Evolutionary conservation across 1,140 invertebrate species (phyloP).

Genomic region (Leptinotarsa lineolata): DNA sequence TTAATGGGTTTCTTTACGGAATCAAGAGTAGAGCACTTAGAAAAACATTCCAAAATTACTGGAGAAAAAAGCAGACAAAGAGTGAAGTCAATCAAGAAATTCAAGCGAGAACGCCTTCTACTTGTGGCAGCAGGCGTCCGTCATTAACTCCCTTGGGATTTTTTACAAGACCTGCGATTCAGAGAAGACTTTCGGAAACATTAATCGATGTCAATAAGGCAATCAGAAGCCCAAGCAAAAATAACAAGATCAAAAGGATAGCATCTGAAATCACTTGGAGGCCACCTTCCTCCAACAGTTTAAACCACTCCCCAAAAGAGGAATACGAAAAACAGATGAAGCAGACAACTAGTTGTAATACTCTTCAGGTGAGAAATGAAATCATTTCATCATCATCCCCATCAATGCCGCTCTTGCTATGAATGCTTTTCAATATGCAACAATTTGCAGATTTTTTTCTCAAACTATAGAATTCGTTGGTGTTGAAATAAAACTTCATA

Average conservation of each 20-base stretch:
- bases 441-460: too few species aligned
- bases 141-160: constrained; percentile 57
- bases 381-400: too few species aligned
- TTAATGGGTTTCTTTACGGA: constrained; percentile 78
- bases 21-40: constrained; percentile 72
- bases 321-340: constrained; percentile 25
- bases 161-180: constrained; percentile 61
- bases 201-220: constrained; percentile 60
- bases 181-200: constrained; percentile 69
- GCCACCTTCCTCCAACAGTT: constrained; percentile 48
- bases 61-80: constrained; percentile 79
- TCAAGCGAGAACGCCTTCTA: constrained; percentile 76
- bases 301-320: constrained; percentile 30
- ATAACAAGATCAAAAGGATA: constrained; percentile 56
- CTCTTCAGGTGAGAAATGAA: not conserved
- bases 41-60: constrained; percentile 76
- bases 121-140: constrained; percentile 70
- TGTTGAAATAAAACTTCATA: too few species aligned
- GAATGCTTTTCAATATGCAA: too few species aligned
- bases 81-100: constrained; percentile 78
- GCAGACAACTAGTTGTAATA: constrained; percentile 25
- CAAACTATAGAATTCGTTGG: too few species aligned
- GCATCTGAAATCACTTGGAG: constrained; percentile 57
- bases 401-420: too few species aligned
- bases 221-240: constrained; percentile 48